Evolutionary conservation across 1,140 invertebrate species (phyloP), one percentile per base, ranked within the genome.

Genomic region (Hylaeus volcanicus): DNA sequence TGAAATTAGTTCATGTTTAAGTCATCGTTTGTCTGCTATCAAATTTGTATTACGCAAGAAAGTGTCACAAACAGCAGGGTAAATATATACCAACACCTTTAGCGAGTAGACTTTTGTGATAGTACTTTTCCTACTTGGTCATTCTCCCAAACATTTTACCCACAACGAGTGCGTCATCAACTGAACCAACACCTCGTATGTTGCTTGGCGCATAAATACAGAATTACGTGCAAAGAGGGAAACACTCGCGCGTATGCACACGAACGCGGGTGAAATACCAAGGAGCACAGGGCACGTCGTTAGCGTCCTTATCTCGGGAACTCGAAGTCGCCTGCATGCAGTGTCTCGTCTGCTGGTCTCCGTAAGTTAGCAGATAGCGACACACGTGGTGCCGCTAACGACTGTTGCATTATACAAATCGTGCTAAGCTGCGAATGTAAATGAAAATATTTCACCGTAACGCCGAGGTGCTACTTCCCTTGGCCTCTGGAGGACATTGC

Each of bases 321-420:
- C 51, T 66, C n/a, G 39, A 75, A 75, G 63, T 66, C 48, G 2
- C 45, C 26, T 26, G 64, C 64, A 68, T 51, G 14, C 61, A 5
- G 37, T 12, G 60, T 12, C 51, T 37, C 39, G 74, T 75, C 63
- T 15, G 14, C 51, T 3, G 61, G 48, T 5, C 39, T 39, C 6
- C 64, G 41, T 75, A 68, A 75, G 61, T 75, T 14, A 15, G 39
- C 48, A 75, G 74, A 68, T 75, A 75, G 63, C 39, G 63, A 26
- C 63, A 41, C 71, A 74, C 74, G 51, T 15, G 73, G 26, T 51
- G 3, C 8, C 9, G 51, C 37, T 64, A 75, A 74, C 73, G 60
- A 65, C 48, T 12, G 48, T 43, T 64, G 53, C 73, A 39, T 9
- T 26, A 63, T 53, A 74, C 73, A 74, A 74, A 74, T 74, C 48